Evolutionary conservation across 2,888 invertebrate species (phyloP).

Genomic region (Orthosia gracilis): DNA sequence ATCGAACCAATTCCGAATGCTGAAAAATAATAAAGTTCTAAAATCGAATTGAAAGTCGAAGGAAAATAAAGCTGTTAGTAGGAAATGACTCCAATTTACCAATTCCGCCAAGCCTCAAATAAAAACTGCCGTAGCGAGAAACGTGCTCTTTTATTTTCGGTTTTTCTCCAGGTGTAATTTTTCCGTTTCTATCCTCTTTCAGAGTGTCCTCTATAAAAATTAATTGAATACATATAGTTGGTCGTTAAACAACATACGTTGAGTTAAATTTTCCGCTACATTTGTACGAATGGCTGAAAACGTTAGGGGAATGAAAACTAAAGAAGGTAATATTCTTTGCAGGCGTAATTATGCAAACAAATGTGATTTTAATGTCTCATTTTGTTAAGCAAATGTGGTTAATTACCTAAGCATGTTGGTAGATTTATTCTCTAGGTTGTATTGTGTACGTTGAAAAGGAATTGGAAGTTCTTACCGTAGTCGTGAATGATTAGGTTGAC

Average conservation of each 20-base stretch:
- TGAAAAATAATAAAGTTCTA: constrained; percentile 66
- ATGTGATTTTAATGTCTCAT: constrained; percentile 91
- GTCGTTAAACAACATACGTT: constrained; percentile 75
- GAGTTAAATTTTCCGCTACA: constrained; percentile 77
- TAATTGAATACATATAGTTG: constrained; percentile 65
- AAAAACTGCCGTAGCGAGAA: constrained; percentile 95
- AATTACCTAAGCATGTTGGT: constrained; percentile 79
- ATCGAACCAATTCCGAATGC: constrained; percentile 93
- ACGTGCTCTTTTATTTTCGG: constrained; percentile 83
- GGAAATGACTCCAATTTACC: constrained; percentile 85
- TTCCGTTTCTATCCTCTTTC: constrained; percentile 83
- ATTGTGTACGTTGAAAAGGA: constrained; percentile 61
- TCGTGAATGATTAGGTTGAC: constrained; percentile 91
- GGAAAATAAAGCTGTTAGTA: constrained; percentile 47
- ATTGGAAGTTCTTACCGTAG: constrained; percentile 79
- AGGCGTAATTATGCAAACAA: constrained; percentile 88
- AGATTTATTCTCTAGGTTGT: constrained; percentile 62
- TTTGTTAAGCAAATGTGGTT: constrained; percentile 89
- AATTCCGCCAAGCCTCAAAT: constrained; percentile 96
- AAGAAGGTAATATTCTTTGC: constrained; percentile 87
- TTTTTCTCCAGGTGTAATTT: constrained; percentile 80
- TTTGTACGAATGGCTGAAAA: constrained; percentile 81
- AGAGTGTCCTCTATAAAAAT: constrained; percentile 79
- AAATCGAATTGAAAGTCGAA: constrained; percentile 32
- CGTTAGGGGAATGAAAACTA: constrained; percentile 86